These are phyloP conservation scores for Agrotis clavis DNA, from an alignment of 2,888 invertebrate species.

Conservation along the genomic window DNA sequence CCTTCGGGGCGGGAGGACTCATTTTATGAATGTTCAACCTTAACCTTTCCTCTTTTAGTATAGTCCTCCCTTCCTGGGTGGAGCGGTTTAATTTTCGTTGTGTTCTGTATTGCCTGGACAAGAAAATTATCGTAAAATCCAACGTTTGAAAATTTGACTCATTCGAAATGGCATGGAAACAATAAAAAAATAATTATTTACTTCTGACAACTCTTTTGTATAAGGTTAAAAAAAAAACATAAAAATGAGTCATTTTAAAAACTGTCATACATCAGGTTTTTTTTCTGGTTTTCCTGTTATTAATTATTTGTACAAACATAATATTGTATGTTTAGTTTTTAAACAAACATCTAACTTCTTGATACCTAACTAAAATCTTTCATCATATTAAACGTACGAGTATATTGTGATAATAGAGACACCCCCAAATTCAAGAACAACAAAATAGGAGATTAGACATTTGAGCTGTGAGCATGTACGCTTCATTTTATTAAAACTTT, in stretches of 20 bases:
- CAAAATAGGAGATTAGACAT: too few species aligned
- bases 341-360: neutral
- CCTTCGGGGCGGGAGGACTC: too few species aligned
- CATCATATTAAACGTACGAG: neutral
- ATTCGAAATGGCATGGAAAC: neutral
- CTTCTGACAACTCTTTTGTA: constrained; percentile 2
- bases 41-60: too few species aligned
- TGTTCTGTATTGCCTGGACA: too few species aligned
- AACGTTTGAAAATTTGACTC: too few species aligned
- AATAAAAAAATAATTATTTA: neutral
- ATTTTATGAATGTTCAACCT: too few species aligned
- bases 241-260: constrained; percentile 12
- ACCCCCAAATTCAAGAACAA: neutral
- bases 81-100: too few species aligned
- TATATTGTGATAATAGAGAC: neutral
- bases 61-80: too few species aligned
- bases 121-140: too few species aligned
- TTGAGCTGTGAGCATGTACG: too few species aligned
- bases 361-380: neutral
- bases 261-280: neutral
- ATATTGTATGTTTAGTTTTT: neutral
- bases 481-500: too few species aligned
- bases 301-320: neutral
- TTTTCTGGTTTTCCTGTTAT: constrained; percentile 1
- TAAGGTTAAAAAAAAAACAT: neutral